phyloP scores from a whole-genome alignment of 2,113 vertebrate species.

The Speoplatyrhinus poulsoni region DNA sequence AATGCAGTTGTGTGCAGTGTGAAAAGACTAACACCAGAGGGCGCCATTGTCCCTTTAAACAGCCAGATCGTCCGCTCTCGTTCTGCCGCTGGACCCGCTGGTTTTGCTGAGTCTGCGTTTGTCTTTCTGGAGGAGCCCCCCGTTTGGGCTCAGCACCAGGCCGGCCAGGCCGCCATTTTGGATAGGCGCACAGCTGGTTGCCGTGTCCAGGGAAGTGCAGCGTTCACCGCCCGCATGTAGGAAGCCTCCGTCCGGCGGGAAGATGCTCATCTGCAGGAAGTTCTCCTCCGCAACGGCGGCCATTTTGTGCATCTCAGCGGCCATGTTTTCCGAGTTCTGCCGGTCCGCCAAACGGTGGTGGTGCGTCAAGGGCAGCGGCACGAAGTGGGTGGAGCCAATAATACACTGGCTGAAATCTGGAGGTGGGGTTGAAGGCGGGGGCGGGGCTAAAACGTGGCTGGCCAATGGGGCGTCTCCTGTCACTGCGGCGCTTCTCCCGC shows the following conservation, averaged over 20 bases:
- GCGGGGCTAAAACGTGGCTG: slow-evolving; percentile 56
- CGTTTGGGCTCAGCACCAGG: slow-evolving; percentile 20
- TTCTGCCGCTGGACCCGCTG: slow-evolving; percentile 87
- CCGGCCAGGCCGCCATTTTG: neutral
- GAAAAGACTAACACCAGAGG: neutral
- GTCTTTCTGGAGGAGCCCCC: slow-evolving; percentile 72
- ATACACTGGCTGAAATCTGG: slow-evolving; percentile 90
- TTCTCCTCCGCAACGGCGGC: slow-evolving; percentile 68
- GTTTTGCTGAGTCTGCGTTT: slow-evolving; percentile 88
- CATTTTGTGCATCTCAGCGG: slow-evolving; percentile 80
- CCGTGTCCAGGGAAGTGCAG: slow-evolving; percentile 53
- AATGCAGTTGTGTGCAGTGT: neutral
- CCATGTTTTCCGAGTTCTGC: slow-evolving; percentile 90
- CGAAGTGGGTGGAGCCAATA: slow-evolving; percentile 58
- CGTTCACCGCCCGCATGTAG: slow-evolving; percentile 47
- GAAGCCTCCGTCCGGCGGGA: slow-evolving; percentile 61
- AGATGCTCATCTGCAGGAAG: slow-evolving; percentile 80
- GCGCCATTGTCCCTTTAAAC: slow-evolving; percentile 72
- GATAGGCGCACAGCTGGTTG: slow-evolving; percentile 45
- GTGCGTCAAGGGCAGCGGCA: slow-evolving; percentile 54
- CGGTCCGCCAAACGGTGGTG: slow-evolving; percentile 82
- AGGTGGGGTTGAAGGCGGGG: slow-evolving; percentile 81
- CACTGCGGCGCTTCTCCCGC: neutral
- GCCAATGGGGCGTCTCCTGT: slow-evolving; percentile 44
- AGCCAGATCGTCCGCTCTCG: slow-evolving; percentile 86